Evolutionary conservation across 2,113 vertebrate species (phyloP), one percentile per base, ranked within the genome.

Genomic region (Onychostoma macrolepis): DNA sequence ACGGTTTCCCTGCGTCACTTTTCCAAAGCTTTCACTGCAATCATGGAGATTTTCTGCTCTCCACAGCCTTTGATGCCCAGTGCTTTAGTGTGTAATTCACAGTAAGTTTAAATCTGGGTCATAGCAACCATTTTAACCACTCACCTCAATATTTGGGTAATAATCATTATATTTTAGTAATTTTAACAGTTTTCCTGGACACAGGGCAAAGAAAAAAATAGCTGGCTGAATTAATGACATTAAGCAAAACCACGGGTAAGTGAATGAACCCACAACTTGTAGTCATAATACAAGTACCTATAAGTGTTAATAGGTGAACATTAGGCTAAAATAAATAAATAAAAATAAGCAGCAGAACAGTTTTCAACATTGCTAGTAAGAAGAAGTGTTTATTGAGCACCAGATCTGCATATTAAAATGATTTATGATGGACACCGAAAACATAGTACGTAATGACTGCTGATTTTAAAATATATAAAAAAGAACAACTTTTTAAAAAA

Each of bases 11-110:
- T 84, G 80, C 10, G 43, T 45, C 74, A 61, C 30, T 58, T 75
- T 53, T 65, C 78, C 43, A 80, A 65, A 75, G 69, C 80, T 85
- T 88, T 82, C 11, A 56, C 26, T 30, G 48, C 79, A 83, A 80
- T 72, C 30, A 84, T 56, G 33, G 21, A 58, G 33, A 67, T 79
- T n/a, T 89, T 76, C 80, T 88, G 43, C 76, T 83, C 26, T 74
- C n/a, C 61, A 61, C 21, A 82, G 82, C 33, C 50, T 58, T 76
- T 84, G 36, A 63, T 65, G 43, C 65, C 38, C 9, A 28, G 33
- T 41, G 19, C 36, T 65, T 28, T 56, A 61, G 12, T 63, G 56
- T 13, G 13, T 45, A 76, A 76, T 76, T 45, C 72, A 45, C 24
- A 41, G n/a, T 24, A 41, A 24, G 69, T 38, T 72, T 72, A 38